Evolutionary conservation across 2,888 invertebrate genomes (phyloP).

Genomic region (Nephrocerus scutellatus): DNA sequence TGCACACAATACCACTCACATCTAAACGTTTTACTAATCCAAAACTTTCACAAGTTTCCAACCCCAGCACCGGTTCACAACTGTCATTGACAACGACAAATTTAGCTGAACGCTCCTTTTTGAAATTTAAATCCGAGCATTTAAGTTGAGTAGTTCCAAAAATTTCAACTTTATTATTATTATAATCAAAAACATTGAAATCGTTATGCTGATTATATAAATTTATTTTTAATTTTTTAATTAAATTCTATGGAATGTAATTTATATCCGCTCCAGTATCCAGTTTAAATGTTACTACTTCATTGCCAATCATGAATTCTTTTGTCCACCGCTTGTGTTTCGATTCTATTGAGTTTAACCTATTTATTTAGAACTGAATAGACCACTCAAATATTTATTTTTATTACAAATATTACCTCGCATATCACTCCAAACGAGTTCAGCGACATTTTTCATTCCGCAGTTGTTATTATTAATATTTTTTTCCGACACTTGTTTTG

Average conservation of each 20-base stretch:
- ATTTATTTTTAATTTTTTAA: constrained; percentile 13
- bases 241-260: constrained; percentile 15
- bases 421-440: too few species aligned
- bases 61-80: too few species aligned
- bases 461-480: too few species aligned
- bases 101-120: too few species aligned
- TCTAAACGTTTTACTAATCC: constrained; percentile 7
- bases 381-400: too few species aligned
- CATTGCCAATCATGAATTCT: constrained; percentile 12
- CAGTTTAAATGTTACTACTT: constrained; percentile 17
- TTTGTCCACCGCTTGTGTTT: constrained; percentile 12
- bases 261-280: constrained; percentile 21
- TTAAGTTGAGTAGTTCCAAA: constrained; percentile 12
- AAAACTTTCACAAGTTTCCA: too few species aligned
- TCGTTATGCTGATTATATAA: constrained; percentile 11
- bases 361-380: too few species aligned
- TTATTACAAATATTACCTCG: too few species aligned
- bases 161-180: constrained; percentile 18
- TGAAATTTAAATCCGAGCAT: too few species aligned
- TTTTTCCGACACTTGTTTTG: too few species aligned
- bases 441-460: too few species aligned
- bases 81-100: too few species aligned
- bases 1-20: neutral
- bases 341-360: constrained; percentile 3
- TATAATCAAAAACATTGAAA: constrained; percentile 19